These are phyloP conservation scores for Aporophyla lueneburgensis DNA, from an alignment of 2,888 invertebrate species.

Conservation along the genomic window DNA sequence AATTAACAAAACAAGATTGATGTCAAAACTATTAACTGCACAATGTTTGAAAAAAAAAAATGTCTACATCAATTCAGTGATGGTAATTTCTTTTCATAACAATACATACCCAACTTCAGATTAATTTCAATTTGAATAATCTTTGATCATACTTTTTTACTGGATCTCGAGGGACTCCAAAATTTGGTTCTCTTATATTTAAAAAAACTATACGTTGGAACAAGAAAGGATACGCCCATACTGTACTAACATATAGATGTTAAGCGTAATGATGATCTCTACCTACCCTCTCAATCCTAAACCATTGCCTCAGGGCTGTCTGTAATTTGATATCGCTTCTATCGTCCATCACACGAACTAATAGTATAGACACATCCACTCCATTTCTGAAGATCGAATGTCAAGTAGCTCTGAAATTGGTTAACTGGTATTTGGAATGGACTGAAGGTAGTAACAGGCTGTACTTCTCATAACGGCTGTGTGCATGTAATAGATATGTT, in stretches of 20 bases:
- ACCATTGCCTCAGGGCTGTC: conserved; percentile 7
- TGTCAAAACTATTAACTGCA: too few species aligned
- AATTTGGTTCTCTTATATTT: neutral
- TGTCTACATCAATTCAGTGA: too few species aligned
- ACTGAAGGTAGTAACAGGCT: conserved; percentile 7
- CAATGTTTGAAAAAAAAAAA: too few species aligned
- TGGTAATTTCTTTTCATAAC: neutral
- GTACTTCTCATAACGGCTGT: too few species aligned
- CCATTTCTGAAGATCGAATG: conserved; percentile 30
- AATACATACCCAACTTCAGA: neutral
- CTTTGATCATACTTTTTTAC: neutral
- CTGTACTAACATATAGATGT: neutral
- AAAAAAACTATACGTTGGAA: too few species aligned
- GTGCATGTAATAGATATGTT: too few species aligned
- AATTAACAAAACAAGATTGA: too few species aligned
- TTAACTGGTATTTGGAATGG: conserved; percentile 28
- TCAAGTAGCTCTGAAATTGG: conserved; percentile 27
- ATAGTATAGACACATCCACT: conserved; percentile 46
- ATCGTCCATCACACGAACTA: conserved; percentile 32
- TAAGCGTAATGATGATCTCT: conserved; percentile 15
- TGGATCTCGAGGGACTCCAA: neutral
- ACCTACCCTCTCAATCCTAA: neutral
- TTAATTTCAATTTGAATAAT: neutral
- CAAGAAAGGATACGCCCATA: neutral
- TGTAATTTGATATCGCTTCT: conserved; percentile 44